Evolutionary conservation across 35 echinoderm and acorn worm genomes (phyloP), one percentile per base, ranked within the genome.

Genomic region (Amphiura filiformis): DNA sequence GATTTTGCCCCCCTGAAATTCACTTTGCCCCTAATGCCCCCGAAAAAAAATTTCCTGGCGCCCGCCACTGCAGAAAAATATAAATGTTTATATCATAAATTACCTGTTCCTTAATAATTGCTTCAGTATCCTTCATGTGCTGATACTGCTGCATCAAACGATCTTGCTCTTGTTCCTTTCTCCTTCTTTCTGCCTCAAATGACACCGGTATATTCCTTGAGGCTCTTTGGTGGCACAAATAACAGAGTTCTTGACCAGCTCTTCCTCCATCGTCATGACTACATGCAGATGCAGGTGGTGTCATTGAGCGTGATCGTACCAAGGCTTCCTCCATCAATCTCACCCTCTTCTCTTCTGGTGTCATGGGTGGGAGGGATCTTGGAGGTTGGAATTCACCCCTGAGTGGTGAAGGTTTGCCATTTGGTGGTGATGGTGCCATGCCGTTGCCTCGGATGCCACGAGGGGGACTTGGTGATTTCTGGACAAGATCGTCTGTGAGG

Each of bases 121-220:
- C 84, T 56, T 97, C 95, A 65, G 95, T 97, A 78, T 97, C 95
- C 52, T 97, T 97, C 92, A 97, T 61, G 77, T 97, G 95, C 57
- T 97, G 95, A 34, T 88, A 97, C 82, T 94, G 92, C 56, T 97
- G 92, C 18, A 94, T 42, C 11, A 97, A 82, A 35, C 95, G 76
- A 76, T 98, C 95, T 78, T 98, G 92, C 81, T 98, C 95, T 44
- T 94, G 92, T 56, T 98, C 95, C 65, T 98, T 98, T 30, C 91
- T 77, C 38, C 82, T 87, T 28, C 92, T 76, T 75, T 98, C 95
- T 17, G 65, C 78, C 34, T 94, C 92, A 76, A 98, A 98, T 15
- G 89, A 94, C 0, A 98, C 89, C 0, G 95, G 95, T 13, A 98
- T 89, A 87, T 98, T 98, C 79, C 93, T 87, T 5, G 91, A 89